Base-by-base conservation (phyloP, 1,140 invertebrate genomes). In the Pantala flavescens region DNA sequence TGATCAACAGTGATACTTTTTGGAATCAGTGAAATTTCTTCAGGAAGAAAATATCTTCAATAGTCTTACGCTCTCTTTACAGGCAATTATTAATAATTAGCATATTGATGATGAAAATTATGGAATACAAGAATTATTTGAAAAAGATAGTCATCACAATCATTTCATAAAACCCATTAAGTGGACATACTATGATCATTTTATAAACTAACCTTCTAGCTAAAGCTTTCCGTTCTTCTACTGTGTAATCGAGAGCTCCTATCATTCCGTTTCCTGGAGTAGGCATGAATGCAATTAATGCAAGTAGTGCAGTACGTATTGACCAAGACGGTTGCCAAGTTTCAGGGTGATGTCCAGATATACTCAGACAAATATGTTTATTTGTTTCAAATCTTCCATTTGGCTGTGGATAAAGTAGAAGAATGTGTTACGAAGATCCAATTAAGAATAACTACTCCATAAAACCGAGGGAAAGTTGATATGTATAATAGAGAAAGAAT, bases 311-410 rank as follows among this genome's bases (percentile, higher is more conserved):
- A 71, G 96, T 98, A 75, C 96, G 86, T 76, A 98, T 96, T 71
- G 95, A 97, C 96, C 96, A 98, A 19, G 93, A 96, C 71, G 96
- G 96, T 79, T 96, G 93, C 96, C 96, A 98, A 19, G 94, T 96
- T 83, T 98, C 96, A 19, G 96, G 96, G 84, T 98, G 96, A 84
- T 97, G 90, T n/a, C 94, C 95, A 78, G 95, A 98, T 79, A 98
- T 98, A 77, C 93, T 97, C 70, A 98, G 84, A 82, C 96, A 98
- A 80, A 98, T 97, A 83, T 98, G 98, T 82, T 95, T 96, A 79
- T 95, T 93, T 1, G 89, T 88, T 85, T 98, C 95, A 87, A 98
- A 98, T 77, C 96, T 86, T 71, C 96, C 96, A 86, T 97, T 98
- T 24, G 95, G 95, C 93, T 95, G 79, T 72, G 84, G 82, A 77